Conservation (phyloP, 1,140 invertebrate genomes). For the Drosophila auraria region DNA sequence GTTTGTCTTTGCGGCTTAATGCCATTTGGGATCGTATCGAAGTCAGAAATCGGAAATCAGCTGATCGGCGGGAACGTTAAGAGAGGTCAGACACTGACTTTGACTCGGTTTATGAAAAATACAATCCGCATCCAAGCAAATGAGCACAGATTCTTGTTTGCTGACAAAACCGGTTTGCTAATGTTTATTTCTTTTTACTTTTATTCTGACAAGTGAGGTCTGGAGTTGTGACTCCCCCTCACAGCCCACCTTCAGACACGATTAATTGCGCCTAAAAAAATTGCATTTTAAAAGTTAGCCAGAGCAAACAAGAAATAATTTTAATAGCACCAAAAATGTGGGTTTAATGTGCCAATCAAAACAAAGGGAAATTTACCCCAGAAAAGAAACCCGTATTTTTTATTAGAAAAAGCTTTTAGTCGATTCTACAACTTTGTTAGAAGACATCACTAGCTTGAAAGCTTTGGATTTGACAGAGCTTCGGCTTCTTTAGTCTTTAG, state of each 20-base stretch:
- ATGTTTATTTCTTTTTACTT: background rate
- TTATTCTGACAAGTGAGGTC: constrained; percentile 5
- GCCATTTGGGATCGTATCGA: constrained; percentile 19
- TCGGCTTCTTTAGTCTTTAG: background rate
- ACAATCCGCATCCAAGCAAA: constrained; percentile 15
- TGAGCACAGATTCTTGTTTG: constrained; percentile 48
- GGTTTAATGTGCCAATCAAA: constrained; percentile 26
- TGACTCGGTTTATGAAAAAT: constrained; percentile 9
- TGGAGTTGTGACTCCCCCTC: background rate
- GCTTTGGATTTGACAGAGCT: constrained; percentile 19
- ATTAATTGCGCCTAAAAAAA: constrained; percentile 56
- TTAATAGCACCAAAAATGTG: background rate
- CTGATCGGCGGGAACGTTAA: constrained; percentile 43
- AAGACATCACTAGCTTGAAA: constrained; percentile 8
- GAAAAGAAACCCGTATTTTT: constrained; percentile 3
- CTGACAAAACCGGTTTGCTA: constrained; percentile 60
- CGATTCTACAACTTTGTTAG: constrained; percentile 24
- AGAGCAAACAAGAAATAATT: constrained; percentile 5
- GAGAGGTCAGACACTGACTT: constrained; percentile 33
- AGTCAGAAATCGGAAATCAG: constrained; percentile 44
- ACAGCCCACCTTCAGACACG: constrained; percentile 12
- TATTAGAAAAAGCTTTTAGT: constrained; percentile 36
- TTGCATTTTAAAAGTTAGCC: constrained; percentile 9
- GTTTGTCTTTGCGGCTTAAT: constrained; percentile 24
- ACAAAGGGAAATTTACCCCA: constrained; percentile 32